phyloP scores from a whole-genome alignment of 1,140 invertebrate species.

The Macrobrachium rosenbergii region DNA sequence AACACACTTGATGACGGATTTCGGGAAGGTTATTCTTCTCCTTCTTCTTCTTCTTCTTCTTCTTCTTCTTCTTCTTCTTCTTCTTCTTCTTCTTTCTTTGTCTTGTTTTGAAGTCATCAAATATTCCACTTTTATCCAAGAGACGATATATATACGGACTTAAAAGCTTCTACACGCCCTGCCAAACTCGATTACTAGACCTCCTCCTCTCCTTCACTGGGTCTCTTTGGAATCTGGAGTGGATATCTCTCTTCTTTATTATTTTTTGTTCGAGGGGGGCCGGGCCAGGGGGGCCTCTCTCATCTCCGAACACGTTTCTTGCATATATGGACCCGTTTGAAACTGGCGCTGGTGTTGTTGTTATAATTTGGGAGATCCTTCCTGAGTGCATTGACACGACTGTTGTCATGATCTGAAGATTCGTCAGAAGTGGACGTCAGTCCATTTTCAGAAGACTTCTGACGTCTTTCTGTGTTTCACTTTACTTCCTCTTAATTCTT shows the following conservation, averaged over 20 bases:
- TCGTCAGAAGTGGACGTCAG: no score
- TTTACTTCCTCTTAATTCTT: no score
- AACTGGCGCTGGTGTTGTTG: no score
- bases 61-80: background rate
- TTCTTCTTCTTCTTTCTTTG: background rate
- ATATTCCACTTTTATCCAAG: slow-evolving; percentile 10
- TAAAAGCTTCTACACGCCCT: background rate
- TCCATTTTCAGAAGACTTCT: no score
- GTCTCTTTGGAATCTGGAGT: no score
- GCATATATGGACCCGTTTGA: no score
- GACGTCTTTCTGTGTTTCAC: no score
- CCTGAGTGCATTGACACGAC: no score
- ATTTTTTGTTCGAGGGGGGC: no score
- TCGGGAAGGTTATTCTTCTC: background rate
- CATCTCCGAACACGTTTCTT: background rate
- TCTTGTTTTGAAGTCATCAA: background rate
- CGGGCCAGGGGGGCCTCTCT: background rate
- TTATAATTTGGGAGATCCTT: no score
- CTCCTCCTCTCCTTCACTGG: background rate
- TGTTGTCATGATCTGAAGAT: no score
- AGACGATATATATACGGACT: background rate
- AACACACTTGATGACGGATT: slow-evolving; percentile 42
- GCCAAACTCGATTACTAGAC: background rate
- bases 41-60: no score
- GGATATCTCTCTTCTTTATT: background rate